phyloP scores from a whole-genome alignment of 2,797 vertebrate genomes.

The Otolemur crassicaudatus region DNA sequence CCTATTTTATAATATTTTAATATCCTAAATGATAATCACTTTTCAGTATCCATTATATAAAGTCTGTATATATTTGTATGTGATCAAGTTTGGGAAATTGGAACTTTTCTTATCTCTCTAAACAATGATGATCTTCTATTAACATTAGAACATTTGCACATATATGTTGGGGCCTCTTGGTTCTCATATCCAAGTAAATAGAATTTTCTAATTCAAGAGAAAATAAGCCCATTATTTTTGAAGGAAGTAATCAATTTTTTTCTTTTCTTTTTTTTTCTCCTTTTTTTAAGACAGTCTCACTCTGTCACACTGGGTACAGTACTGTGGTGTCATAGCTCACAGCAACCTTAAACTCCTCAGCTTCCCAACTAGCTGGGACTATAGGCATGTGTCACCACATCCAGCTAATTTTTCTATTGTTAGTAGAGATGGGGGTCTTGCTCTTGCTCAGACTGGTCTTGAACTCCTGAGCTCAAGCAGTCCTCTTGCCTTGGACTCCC shows the following conservation, averaged over 20 bases:
- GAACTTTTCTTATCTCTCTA: conserved; percentile 72
- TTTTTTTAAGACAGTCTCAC: too few species aligned
- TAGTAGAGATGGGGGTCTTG: too few species aligned
- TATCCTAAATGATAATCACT: conserved; percentile 84
- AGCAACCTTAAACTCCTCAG: too few species aligned
- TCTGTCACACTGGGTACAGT: too few species aligned
- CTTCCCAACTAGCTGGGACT: too few species aligned
- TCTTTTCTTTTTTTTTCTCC: too few species aligned
- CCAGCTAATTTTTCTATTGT: too few species aligned
- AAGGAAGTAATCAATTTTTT: not conserved
- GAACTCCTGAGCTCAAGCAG: too few species aligned
- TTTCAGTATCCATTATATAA: conserved; percentile 72
- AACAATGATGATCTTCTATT: conserved; percentile 78
- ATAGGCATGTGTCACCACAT: too few species aligned
- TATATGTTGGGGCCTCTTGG: not conserved
- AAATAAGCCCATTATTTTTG: not conserved
- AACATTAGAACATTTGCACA: conserved; percentile 66
- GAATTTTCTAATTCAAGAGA: not conserved
- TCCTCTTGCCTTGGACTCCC: too few species aligned
- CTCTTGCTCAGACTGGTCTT: too few species aligned
- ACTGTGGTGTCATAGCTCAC: too few species aligned
- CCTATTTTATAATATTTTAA: conserved; percentile 79
- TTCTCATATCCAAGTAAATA: not conserved
- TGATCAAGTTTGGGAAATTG: conserved; percentile 81
- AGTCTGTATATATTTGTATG: conserved; percentile 80